Base-by-base conservation (phyloP, 2,888 invertebrate species). In the Lottia scabra region DNA sequence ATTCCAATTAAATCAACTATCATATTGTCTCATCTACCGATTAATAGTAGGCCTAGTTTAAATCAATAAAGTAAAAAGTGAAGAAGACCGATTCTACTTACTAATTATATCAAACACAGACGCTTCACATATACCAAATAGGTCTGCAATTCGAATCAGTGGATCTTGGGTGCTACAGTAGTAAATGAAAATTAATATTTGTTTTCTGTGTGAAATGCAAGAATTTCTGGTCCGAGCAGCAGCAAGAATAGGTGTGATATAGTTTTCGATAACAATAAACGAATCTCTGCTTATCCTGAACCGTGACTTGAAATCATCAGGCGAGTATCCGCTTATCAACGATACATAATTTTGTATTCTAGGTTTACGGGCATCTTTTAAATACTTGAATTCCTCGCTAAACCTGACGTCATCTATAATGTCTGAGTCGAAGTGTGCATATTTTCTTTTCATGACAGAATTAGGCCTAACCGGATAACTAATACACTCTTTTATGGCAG, bases 21-120 rank as follows among this genome's bases (percentile, higher is more conserved):
- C 48, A 48, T 48, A 48, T 48, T 48, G 48, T 48, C 16, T 48
- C 19, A 48, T 48, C 48, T 48, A 48, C 48, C n/a, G 48, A 48
- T 48, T 48, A 48, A 48, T 48, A 48, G 48, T 48, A 48, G 10
- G n/a, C n/a, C n/a, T n/a, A n/a, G 48, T 48, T 6, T 16, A 48
- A 19, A 48, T 16, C 19, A 16, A 13, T n/a, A 19, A 48, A 48
- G 48, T 48, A 48, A 48, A 48, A 48, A n/a, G 16, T 48, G 16
- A 48, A 48, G 19, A 19, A n/a, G 30, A 30, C 30, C 30, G 30
- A 13, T 48, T 48, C 48, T 48, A 19, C 23, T 56, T 19, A 56
- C 56, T 19, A 56, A 56, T 56, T 56, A 56, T 56, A 56, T 19
- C n/a, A 56, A 56, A 56, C 56, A 56, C 56, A 13, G 56, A 56